Percentiles rank a stretch among this genome's conserved stretches.
phyloP scores from a whole-genome alignment of 2,888 invertebrate species.

The Ecdyonurus torrentis region DNA sequence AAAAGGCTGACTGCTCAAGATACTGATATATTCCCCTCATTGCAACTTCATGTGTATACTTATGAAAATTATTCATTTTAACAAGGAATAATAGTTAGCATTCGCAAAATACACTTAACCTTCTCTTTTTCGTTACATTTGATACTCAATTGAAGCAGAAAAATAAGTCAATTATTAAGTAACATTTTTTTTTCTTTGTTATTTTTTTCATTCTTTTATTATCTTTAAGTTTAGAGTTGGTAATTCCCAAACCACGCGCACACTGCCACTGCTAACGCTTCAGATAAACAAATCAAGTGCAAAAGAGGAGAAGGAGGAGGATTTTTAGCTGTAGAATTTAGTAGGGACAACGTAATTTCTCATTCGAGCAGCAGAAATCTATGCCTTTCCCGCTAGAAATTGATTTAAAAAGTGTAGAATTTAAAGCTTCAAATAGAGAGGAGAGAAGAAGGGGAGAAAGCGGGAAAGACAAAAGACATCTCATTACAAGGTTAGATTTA shows the following conservation, averaged over 20 bases:
- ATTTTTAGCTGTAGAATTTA: not conserved
- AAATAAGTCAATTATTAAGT: not conserved
- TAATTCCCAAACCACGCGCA: not conserved
- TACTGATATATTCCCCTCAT: too few relatives aligned
- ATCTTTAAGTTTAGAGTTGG: not conserved
- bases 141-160: too few relatives aligned
- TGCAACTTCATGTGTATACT: too few relatives aligned
- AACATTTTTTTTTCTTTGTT: not conserved
- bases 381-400: slow-evolving; percentile 4
- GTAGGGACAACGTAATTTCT: not conserved
- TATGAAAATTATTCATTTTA: too few relatives aligned
- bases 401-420: slow-evolving; percentile 4
- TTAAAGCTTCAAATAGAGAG: not conserved
- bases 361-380: slow-evolving; percentile 2
- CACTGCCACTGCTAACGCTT: not conserved
- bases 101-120: too few relatives aligned
- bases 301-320: not conserved
- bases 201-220: not conserved
- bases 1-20: too few relatives aligned
- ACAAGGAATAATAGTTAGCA: too few relatives aligned
- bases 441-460: too few relatives aligned
- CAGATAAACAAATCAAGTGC: not conserved
- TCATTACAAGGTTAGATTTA: slow-evolving; percentile 4
- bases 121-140: too few relatives aligned
- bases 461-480: not conserved